Percentiles rank a stretch among this genome's conserved stretches.
Evolutionary conservation across 2,797 vertebrate species (phyloP).

Genomic region (Labroides dimidiatus): DNA sequence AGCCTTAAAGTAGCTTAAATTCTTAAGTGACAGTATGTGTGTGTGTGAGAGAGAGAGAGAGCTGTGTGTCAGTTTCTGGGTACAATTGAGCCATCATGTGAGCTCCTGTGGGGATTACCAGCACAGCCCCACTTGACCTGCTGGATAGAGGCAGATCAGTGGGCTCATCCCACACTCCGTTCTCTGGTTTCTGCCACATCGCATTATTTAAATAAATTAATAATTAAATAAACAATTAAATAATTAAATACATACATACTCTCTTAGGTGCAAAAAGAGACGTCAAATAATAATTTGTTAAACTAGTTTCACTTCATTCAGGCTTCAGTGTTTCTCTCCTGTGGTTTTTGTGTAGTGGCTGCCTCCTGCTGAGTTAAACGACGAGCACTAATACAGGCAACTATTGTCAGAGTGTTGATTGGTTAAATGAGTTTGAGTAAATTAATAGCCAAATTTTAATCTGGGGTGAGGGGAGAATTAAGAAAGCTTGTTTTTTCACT

Average conservation of each 20-base stretch:
- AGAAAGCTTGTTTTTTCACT: slow-evolving; percentile 26
- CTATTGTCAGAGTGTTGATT: slow-evolving; percentile 41
- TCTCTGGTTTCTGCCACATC: slow-evolving; percentile 26
- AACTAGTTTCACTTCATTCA: slow-evolving; percentile 13
- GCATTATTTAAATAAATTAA: slow-evolving; percentile 8
- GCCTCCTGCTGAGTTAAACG: slow-evolving; percentile 19
- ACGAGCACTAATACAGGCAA: slow-evolving; percentile 34
- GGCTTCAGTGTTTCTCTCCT: slow-evolving; percentile 6
- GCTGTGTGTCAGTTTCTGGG: slow-evolving; percentile 37
- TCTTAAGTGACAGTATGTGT: slow-evolving; percentile 13
- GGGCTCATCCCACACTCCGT: slow-evolving; percentile 23
- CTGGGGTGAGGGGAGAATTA: slow-evolving; percentile 33
- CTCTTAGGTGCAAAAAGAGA: neutral
- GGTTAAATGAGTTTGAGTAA: slow-evolving; percentile 33
- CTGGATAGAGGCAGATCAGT: slow-evolving; percentile 44
- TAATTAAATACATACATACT: neutral
- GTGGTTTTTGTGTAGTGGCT: neutral
- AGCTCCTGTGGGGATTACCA: slow-evolving; percentile 59
- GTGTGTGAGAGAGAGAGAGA: slow-evolving; percentile 11
- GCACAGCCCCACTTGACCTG: slow-evolving; percentile 50
- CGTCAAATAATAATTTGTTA: slow-evolving; percentile 15
- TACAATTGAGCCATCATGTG: slow-evolving; percentile 54
- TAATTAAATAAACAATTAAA: too few species aligned
- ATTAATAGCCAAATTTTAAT: slow-evolving; percentile 43
- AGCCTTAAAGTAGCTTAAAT: slow-evolving; percentile 42